These are phyloP conservation scores for Anthophora plumipes DNA, from an alignment of 2,888 invertebrate species.

Conservation along the genomic window DNA sequence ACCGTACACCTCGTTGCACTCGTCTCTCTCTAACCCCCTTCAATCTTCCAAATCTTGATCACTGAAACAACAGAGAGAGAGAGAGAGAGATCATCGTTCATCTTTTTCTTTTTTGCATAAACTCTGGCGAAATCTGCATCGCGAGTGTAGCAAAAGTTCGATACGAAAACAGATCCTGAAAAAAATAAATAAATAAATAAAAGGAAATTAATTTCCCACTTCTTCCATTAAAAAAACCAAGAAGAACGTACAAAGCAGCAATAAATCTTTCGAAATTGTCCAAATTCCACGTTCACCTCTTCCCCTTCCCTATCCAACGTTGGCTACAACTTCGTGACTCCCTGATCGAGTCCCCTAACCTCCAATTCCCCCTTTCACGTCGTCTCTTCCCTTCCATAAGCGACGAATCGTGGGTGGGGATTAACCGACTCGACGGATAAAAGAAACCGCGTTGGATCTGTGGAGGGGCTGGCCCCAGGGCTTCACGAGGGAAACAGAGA, in stretches of 20 bases:
- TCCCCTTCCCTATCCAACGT: too few species aligned
- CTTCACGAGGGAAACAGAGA: constrained; percentile 33
- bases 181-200: background rate
- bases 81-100: constrained; percentile 17
- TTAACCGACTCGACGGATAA: constrained; percentile 72
- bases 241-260: background rate
- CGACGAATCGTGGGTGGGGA: constrained; percentile 69
- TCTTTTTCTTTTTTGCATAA: background rate
- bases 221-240: background rate
- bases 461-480: constrained; percentile 46
- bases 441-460: constrained; percentile 67
- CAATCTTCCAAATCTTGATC: constrained; percentile 7
- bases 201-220: background rate
- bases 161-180: background rate
- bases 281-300: background rate
- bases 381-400: constrained; percentile 15
- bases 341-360: background rate
- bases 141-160: background rate
- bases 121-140: background rate
- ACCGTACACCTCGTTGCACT: background rate
- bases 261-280: background rate
- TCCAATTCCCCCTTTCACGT: background rate
- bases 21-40: background rate
- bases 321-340: constrained; percentile 12
- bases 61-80: background rate